Percentiles rank a stretch among this genome's conserved stretches.
Evolutionary conservation across 2,113 vertebrate species (phyloP).

Genomic region (Donacobius atricapilla): DNA sequence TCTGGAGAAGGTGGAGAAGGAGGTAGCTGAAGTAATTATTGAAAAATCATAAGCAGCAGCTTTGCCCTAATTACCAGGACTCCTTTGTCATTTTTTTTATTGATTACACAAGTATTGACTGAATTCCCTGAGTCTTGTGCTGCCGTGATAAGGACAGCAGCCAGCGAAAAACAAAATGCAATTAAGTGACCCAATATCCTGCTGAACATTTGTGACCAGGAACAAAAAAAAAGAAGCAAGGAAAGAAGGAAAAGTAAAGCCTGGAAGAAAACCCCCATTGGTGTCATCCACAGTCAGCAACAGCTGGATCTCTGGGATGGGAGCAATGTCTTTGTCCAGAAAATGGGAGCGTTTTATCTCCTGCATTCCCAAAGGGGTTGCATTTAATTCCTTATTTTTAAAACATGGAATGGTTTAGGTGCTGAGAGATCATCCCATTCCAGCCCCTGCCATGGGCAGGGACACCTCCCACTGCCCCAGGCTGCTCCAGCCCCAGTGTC

Average conservation of each 20-base stretch:
- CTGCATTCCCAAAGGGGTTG: not conserved
- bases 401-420: not conserved
- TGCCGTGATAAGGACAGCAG: slow-evolving; percentile 46
- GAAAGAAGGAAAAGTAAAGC: not conserved
- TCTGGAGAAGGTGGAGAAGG: slow-evolving; percentile 58
- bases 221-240: not conserved
- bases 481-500: not conserved
- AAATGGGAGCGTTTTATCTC: not conserved
- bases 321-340: not conserved
- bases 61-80: slow-evolving; percentile 69
- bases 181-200: not conserved
- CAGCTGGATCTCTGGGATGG: not conserved
- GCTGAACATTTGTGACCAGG: not conserved
- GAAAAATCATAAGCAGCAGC: slow-evolving; percentile 70
- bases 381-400: not conserved
- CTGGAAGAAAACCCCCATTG: not conserved
- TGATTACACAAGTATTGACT: slow-evolving; percentile 64
- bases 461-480: fast-evolving
- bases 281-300: not conserved
- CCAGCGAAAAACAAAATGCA: slow-evolving; percentile 2
- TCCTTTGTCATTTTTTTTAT: slow-evolving; percentile 71
- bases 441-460: not conserved
- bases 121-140: not conserved
- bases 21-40: slow-evolving; percentile 69
- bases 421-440: fast-evolving